phyloP scores from a whole-genome alignment of 2,888 invertebrate genomes.

The Lasioglossum calceatum region DNA sequence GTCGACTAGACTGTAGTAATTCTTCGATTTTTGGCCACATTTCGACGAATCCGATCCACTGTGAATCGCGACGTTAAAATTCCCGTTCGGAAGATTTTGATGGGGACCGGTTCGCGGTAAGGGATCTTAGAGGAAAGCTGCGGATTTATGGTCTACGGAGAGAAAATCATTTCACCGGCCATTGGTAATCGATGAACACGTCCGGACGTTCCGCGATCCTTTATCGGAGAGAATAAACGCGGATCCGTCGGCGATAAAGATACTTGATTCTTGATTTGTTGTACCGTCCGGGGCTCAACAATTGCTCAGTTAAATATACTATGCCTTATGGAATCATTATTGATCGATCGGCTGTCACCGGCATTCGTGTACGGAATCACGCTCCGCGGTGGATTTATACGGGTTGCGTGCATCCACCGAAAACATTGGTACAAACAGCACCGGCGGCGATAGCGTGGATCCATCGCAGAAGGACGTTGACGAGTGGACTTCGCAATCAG shows the following conservation, averaged over 20 bases:
- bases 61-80: neutral
- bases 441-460: neutral
- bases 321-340: conserved; percentile 54
- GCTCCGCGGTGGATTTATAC: conserved; percentile 42
- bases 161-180: neutral
- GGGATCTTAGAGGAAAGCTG: neutral
- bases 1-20: no score
- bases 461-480: neutral
- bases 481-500: neutral
- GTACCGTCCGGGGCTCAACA: conserved; percentile 3
- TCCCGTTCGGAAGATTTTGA: neutral
- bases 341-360: conserved; percentile 60
- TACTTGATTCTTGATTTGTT: conserved; percentile 36
- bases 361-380: conserved; percentile 54
- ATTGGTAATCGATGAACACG: conserved; percentile 22
- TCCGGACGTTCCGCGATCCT: neutral
- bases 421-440: conserved; percentile 38
- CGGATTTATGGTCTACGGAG: neutral
- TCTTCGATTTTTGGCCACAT: no score
- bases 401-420: conserved; percentile 42
- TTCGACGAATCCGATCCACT: no score
- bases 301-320: conserved; percentile 50
- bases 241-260: conserved; percentile 5
- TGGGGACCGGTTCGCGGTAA: neutral
- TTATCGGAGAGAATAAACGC: conserved; percentile 5